Evolutionary conservation across 2,113 vertebrate species (phyloP).

Genomic region (Sarotherodon lohbergeri): DNA sequence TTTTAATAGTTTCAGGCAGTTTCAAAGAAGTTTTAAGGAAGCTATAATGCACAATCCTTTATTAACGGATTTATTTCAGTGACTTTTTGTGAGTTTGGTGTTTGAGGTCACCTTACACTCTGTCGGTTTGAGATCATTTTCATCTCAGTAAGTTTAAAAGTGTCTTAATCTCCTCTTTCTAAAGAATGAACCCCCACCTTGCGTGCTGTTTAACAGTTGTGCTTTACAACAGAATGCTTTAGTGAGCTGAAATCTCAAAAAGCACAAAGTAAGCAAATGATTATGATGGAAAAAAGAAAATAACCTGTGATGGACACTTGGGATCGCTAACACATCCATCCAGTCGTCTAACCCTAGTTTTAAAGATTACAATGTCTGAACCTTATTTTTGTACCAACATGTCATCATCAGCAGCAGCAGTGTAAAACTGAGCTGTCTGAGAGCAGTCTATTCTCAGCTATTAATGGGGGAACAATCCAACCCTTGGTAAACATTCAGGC

Average conservation of each 20-base stretch:
- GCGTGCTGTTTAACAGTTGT: not conserved
- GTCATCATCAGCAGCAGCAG: accelerated
- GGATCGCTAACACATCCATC: not conserved
- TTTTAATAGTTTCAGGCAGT: not conserved
- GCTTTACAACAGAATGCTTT: not conserved
- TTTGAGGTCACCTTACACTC: not conserved
- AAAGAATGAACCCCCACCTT: not conserved
- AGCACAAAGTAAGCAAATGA: accelerated
- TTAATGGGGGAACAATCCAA: not conserved
- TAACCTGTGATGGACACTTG: not conserved
- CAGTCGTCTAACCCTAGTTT: not conserved
- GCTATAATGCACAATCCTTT: not conserved
- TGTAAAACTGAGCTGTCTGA: not conserved
- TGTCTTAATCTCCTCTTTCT: not conserved
- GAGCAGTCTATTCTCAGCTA: not conserved
- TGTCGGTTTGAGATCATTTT: not conserved
- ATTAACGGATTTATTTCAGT: not conserved
- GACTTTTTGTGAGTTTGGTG: not conserved
- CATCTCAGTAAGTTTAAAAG: not conserved
- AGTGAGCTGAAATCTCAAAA: not conserved
- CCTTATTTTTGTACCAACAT: not conserved
- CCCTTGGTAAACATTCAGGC: not conserved
- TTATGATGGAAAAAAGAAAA: not conserved
- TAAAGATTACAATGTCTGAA: not conserved
- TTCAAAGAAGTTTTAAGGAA: not conserved